Base-by-base conservation (phyloP, 2,797 vertebrate species). In the Galagoides demidoff region DNA sequence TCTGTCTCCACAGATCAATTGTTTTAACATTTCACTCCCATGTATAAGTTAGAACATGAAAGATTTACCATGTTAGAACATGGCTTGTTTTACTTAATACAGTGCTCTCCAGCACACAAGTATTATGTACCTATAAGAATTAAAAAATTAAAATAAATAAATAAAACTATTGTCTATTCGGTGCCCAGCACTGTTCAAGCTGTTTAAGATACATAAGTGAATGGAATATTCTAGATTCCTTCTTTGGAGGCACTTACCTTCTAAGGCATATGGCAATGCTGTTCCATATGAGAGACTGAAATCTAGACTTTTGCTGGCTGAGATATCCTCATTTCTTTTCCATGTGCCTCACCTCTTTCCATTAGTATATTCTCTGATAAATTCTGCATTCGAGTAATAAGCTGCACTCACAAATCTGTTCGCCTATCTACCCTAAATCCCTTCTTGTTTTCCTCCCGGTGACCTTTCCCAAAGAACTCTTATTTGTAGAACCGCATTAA, bases 401-500 rank as follows among this genome's bases (percentile, higher is more conserved):
- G 81, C 45, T 63, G 52, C 5, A 29, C 95, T 96, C 76, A 25
- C 89, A 96, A 96, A 70, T 74, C 1, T 45, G 43, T 85, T 92
- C 94, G 86, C n/a, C 79, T 84, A 45, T 92, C 81, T 39, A 90
- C 74, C 29, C 29, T 43, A 83, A 95, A 94, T 66, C n/a, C 22
- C 86, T 68, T 90, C 57, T 89, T 94, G 8, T 14, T 95, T 97
- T 97, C 91, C 25, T 52, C 12, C 31, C 95, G 85, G 71, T 89
- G 96, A 83, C 34, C 95, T 97, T 98, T 98, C 70, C 73, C 92
- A 92, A 96, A 82, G 43, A 95, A 10, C 77, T 97, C 57, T 88
- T 90, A n/a, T 94, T 97, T 97, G 95, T 85, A 98, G 92, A 96
- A 89, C 95, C 43, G 63, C 91, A 95, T 77, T 95, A 98, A 95